These are phyloP conservation scores for Oryzaephilus surinamensis DNA, from an alignment of 1,140 invertebrate genomes.

Conservation along the genomic window DNA sequence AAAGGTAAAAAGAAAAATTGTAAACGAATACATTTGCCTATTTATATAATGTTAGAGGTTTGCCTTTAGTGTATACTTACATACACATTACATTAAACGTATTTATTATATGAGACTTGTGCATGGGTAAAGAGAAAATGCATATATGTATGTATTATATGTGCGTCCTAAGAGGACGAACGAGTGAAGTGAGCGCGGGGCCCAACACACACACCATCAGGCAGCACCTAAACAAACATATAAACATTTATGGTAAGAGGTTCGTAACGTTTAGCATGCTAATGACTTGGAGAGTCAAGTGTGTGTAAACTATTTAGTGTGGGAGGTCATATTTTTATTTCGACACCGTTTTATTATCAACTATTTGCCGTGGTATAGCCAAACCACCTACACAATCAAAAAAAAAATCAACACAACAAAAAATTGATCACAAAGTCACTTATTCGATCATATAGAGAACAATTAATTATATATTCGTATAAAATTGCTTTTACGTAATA, in stretches of 20 bases:
- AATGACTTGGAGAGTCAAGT: neutral
- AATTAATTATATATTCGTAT: too few relatives aligned
- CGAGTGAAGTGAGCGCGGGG: neutral
- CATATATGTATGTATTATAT: neutral
- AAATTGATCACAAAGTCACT: too few relatives aligned
- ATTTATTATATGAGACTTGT: too few relatives aligned
- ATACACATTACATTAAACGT: too few relatives aligned
- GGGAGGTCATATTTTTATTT: neutral
- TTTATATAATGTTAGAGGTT: too few relatives aligned
- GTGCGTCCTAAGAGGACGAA: neutral
- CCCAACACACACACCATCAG: too few relatives aligned
- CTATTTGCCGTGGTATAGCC: too few relatives aligned
- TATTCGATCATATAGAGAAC: too few relatives aligned
- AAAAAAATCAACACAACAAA: neutral
- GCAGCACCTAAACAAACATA: neutral
- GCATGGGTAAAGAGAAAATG: neutral
- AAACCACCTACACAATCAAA: neutral
- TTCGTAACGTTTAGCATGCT: neutral
- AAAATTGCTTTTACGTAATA: too few relatives aligned
- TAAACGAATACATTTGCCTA: too few relatives aligned
- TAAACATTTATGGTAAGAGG: conserved; percentile 1
- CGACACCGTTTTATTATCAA: neutral
- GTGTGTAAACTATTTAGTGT: neutral
- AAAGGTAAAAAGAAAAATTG: too few relatives aligned
- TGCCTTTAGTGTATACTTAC: too few relatives aligned